Conservation (phyloP, 1,140 invertebrate genomes). For the Diprion similis region DNA sequence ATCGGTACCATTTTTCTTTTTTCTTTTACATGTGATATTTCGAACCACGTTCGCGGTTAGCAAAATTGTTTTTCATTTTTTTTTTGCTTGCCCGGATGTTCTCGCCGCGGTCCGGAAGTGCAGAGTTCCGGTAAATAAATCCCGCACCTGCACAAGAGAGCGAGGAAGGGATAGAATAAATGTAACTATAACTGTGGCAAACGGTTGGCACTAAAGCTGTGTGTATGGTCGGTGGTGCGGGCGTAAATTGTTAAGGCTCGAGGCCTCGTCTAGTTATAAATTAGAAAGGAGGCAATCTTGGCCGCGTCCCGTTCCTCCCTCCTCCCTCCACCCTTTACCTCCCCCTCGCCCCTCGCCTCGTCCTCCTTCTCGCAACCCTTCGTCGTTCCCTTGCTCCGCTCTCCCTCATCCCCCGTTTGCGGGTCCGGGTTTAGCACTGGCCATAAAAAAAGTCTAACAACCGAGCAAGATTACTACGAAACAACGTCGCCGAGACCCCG, state of each 20-base stretch:
- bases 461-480: conserved; percentile 45
- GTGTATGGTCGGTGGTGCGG: conserved; percentile 8
- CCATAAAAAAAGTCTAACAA: conserved; percentile 43
- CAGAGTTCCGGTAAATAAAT: no score
- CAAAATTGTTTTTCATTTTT: no score
- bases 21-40: no score
- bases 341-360: conserved; percentile 17
- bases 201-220: conserved; percentile 12
- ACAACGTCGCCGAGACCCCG: conserved; percentile 25
- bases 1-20: no score
- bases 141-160: no score
- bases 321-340: conserved; percentile 12
- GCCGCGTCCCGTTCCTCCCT: conserved; percentile 33
- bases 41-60: no score
- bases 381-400: neutral
- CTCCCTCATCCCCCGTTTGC: conserved; percentile 11
- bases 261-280: conserved; percentile 53
- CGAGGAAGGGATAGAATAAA: neutral
- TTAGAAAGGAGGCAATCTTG: conserved; percentile 56
- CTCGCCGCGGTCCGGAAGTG: no score
- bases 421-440: conserved; percentile 1
- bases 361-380: conserved; percentile 20
- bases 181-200: conserved; percentile 9
- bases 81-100: no score
- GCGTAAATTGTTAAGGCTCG: conserved; percentile 54